Conservation (phyloP, 2,797 vertebrate genomes). For the Lagocephalus sceleratus region DNA sequence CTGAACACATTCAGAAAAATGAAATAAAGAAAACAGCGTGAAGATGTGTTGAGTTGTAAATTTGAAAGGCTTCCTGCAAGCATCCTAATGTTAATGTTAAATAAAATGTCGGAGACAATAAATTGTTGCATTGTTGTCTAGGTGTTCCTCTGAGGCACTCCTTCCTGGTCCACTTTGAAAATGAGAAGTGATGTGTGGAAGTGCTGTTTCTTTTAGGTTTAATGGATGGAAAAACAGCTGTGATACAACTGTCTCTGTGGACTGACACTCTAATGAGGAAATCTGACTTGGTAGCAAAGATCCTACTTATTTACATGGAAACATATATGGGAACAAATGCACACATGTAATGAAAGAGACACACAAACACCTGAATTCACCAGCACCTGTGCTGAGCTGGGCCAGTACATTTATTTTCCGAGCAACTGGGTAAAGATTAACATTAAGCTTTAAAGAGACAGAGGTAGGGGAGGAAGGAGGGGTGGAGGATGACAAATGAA, state of each 20-base stretch:
- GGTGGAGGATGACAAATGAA: slow-evolving; percentile 55
- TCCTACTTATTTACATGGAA: not conserved
- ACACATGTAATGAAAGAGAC: slow-evolving; percentile 26
- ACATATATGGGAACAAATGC: slow-evolving; percentile 37
- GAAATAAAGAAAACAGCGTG: no score
- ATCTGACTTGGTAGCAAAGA: not conserved
- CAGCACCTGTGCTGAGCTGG: slow-evolving; percentile 46
- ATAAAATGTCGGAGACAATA: no score
- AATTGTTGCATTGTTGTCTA: not conserved
- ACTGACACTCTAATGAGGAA: slow-evolving; percentile 1
- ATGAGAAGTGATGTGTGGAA: slow-evolving; percentile 76
- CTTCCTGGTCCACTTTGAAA: slow-evolving; percentile 51
- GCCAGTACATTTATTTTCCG: slow-evolving; percentile 64
- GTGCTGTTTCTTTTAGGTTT: slow-evolving; percentile 70
- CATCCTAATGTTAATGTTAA: no score
- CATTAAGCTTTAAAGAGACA: slow-evolving; percentile 50
- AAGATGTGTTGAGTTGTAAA: no score
- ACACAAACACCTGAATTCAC: slow-evolving; percentile 20
- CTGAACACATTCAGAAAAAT: no score
- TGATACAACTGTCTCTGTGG: slow-evolving; percentile 42
- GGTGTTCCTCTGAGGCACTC: slow-evolving; percentile 32
- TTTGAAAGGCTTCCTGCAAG: no score
- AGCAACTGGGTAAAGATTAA: slow-evolving; percentile 60
- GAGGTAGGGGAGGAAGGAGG: slow-evolving; percentile 35
- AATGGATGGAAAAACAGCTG: slow-evolving; percentile 55